Conservation (phyloP, 2,888 invertebrate species). For the Eretmocerus hayati region DNA sequence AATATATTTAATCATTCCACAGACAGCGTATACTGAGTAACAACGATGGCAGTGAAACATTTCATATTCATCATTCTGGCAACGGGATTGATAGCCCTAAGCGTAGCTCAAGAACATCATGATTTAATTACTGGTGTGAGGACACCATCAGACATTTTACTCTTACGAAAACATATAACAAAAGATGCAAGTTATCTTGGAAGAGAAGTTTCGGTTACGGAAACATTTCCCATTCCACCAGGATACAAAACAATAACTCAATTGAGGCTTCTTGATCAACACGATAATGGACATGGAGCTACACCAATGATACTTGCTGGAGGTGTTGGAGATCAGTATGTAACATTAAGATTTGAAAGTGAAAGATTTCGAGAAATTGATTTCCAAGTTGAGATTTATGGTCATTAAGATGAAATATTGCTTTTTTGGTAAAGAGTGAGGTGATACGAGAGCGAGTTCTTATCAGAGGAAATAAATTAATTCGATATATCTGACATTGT, state of each 20-base stretch:
- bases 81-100: too few species aligned
- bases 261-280: neutral
- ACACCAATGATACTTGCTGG: neutral
- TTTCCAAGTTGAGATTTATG: constrained; percentile 6
- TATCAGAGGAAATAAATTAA: too few species aligned
- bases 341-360: neutral
- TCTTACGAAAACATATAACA: neutral
- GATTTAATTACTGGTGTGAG: neutral
- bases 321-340: constrained; percentile 2
- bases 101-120: neutral
- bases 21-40: too few species aligned
- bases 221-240: neutral
- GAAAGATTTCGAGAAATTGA: neutral
- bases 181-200: neutral
- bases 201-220: neutral
- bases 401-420: too few species aligned
- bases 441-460: too few species aligned
- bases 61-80: too few species aligned
- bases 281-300: neutral
- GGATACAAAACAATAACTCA: neutral
- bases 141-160: neutral
- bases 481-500: too few species aligned
- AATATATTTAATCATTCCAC: too few species aligned
- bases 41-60: too few species aligned
- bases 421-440: too few species aligned